phyloP scores from a whole-genome alignment of 2,797 vertebrate genomes.

The Ficedula albicollis region DNA sequence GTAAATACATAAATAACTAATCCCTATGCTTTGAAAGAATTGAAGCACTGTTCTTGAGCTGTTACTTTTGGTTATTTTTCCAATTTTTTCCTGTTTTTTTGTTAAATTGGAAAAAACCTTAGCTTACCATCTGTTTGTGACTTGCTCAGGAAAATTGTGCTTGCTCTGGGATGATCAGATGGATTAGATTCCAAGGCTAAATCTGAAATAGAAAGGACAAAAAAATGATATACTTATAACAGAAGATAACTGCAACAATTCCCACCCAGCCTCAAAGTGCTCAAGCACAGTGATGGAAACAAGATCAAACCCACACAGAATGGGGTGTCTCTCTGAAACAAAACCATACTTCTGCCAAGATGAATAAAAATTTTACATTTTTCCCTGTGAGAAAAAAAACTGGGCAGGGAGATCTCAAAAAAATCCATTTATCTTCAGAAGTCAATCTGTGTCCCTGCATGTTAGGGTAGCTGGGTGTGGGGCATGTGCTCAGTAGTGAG shows the following conservation, averaged over 20 bases:
- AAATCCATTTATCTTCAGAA: not conserved
- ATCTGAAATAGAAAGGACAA: slow-evolving; percentile 77
- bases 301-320: not conserved
- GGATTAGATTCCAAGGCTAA: slow-evolving; percentile 93
- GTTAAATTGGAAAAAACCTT: not conserved
- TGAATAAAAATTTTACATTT: not conserved
- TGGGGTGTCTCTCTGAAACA: not conserved
- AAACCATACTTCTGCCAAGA: not conserved
- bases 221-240: not conserved
- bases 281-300: not conserved
- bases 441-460: not conserved
- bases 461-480: not conserved
- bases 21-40: not conserved
- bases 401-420: not conserved
- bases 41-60: not conserved
- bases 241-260: not conserved
- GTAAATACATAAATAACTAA: not conserved
- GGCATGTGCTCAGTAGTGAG: not conserved
- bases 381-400: not conserved
- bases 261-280: not conserved
- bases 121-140: slow-evolving; percentile 95
- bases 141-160: slow-evolving; percentile 98
- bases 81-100: not conserved
- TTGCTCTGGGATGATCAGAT: slow-evolving; percentile 92
- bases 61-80: not conserved